Evolutionary conservation across 2,888 invertebrate species (phyloP), one percentile per base, ranked within the genome.

Genomic region (Julus scandinavius): DNA sequence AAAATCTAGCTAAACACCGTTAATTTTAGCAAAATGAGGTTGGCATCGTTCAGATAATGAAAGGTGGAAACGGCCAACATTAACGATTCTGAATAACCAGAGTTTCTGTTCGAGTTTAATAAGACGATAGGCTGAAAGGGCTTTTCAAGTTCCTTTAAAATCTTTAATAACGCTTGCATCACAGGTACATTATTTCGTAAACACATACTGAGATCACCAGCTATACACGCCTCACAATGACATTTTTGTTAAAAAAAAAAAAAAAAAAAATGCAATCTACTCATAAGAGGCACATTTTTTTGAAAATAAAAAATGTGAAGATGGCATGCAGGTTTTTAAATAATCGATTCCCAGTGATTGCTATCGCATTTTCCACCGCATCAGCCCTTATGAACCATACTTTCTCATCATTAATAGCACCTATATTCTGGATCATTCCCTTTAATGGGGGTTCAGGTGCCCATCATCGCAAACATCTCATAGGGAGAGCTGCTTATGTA

Each of bases 381-480:
- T 29, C 15, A 58, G 17, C 17, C 20, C 72, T 20, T n/a, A 72
- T 72, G n/a, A 72, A 72, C 29, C 72, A 20, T 29, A 72, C 72
- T 29, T 72, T 29, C 29, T 7, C 29, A 11, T n/a, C 72, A 72
- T 72, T 72, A 72, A 29, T 72, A 29, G 72, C 72, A 72, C 72
- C 72, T 29, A 72, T 72, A 72, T 72, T 72, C 72, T 9, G 72
- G 72, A 29, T 72, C 72, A 72, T 72, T 72, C 72, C 29, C 72
- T 72, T 72, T 72, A 72, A 72, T 72, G 29, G 72, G 20, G 72
- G 72, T 72, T 72, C 72, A 72, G 72, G 72, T 72, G 72, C 20
- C 72, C 29, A 72, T 72, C 72, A 72, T 72, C 29, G 72, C n/a
- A 72, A 72, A 72, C 72, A 72, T 72, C 72, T 72, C 72, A 72